These are phyloP conservation scores for Chlorospingus flavigularis DNA, from an alignment of 2,797 vertebrate species.

Conservation along the genomic window DNA sequence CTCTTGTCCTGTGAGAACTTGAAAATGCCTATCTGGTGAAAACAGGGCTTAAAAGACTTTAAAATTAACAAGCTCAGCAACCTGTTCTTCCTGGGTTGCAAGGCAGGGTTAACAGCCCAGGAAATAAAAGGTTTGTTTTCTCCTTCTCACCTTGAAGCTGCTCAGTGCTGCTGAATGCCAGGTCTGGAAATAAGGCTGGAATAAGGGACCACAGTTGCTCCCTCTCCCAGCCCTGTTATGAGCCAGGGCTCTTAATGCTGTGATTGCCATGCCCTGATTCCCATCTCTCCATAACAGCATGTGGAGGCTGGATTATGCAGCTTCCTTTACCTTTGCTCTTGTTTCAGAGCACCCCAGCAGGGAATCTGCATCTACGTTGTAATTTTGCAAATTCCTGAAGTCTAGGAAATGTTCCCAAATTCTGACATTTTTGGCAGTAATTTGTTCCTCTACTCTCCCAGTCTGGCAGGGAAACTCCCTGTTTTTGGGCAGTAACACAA, in stretches of 20 bases:
- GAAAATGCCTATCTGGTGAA: background rate
- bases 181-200: background rate
- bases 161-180: background rate
- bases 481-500: background rate
- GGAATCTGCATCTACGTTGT: background rate
- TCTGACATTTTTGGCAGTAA: background rate
- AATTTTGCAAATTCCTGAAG: background rate
- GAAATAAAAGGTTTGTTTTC: background rate
- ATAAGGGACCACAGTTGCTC: background rate
- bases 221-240: background rate
- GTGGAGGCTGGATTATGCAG: background rate
- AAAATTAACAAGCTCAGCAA: background rate
- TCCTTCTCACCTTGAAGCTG: background rate
- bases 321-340: background rate
- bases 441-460: conserved; percentile 15
- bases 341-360: background rate
- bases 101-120: background rate
- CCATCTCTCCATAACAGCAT: background rate
- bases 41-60: background rate
- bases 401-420: background rate
- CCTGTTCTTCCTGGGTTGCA: background rate
- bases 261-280: background rate
- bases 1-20: background rate
- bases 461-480: background rate
- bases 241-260: background rate